Evolutionary conservation across 1,140 invertebrate species (phyloP), one percentile per base, ranked within the genome.

Genomic region (Atta texana): DNA sequence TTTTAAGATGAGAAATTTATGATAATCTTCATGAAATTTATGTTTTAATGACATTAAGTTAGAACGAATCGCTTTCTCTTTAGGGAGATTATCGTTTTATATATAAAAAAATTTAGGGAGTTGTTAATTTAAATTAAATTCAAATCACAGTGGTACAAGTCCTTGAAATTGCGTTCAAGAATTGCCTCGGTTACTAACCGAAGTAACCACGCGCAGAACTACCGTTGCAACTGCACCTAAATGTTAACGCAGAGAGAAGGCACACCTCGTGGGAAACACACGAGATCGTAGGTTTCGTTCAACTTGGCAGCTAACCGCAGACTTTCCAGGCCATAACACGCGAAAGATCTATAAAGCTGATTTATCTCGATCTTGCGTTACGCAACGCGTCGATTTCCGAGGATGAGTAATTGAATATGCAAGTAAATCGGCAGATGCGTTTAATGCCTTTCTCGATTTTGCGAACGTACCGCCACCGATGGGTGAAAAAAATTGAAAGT

Each of bases 401-500:
- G 66, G 18, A 80, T 24, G 80, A 84, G 12, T 74, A 82, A 82
- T 82, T 74, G 80, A 82, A 61, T 82, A 72, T 71, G 78, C 68
- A 61, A 49, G 55, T 49, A 24, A 49, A 49, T 8, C 24, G 39
- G 10, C 66, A 53, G 12, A 74, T 6, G 39, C 8, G 31, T 72
- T 61, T 84, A 72, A 66, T 84, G 77, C 68, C 68, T 74, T 85
- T 24, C 80, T 87, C 61, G 72, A 74, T 85, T 84, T 61, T 39
- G 71, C 68, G 51, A 77, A 53, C 31, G 14, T 53, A 34, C 21
- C 28, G 2, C 14, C 74, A 64, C 6, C 28, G 24, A 68, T 14
- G 68, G 34, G 24, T 24, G 53, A 10, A 14, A 68, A 76, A 87
- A 85, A 87, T 87, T 84, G 63, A 59, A 87, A 87, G 86, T 85